Percentiles rank a stretch among this genome's conserved stretches.
These are phyloP conservation scores for Lepus timidus DNA, from an alignment of 2,113 vertebrate genomes.

Conservation along the genomic window DNA sequence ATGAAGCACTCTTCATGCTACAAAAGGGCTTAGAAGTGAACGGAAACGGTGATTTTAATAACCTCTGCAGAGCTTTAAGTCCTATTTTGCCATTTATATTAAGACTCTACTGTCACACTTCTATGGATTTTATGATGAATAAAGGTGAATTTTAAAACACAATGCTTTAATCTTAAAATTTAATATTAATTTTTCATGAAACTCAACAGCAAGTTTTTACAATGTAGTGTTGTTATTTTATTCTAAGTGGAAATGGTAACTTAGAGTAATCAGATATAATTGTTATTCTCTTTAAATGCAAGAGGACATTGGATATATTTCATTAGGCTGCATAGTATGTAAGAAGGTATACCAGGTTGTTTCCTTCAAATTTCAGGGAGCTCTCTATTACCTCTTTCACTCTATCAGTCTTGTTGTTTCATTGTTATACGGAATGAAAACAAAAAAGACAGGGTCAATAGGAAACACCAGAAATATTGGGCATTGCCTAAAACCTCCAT, in stretches of 20 bases:
- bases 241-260: not conserved
- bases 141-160: not conserved
- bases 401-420: not conserved
- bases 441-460: not conserved
- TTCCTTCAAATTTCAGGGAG: not conserved
- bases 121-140: not conserved
- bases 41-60: not conserved
- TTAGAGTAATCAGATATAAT: not conserved
- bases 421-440: not conserved
- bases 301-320: not conserved
- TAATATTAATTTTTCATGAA: not conserved
- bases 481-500: too few relatives aligned
- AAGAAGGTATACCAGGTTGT: not conserved
- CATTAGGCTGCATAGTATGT: not conserved
- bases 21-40: not conserved
- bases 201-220: not conserved
- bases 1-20: slow-evolving; percentile 6
- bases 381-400: not conserved
- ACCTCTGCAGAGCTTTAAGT: not conserved
- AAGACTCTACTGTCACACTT: not conserved
- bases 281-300: not conserved
- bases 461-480: not conserved
- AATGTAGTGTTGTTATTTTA: not conserved
- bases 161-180: not conserved
- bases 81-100: not conserved